A percentile compares a stretch with the other conserved stretches of the same genome.
Evolutionary conservation across 2,113 vertebrate species (phyloP).

Genomic region (Malurus elegans): DNA sequence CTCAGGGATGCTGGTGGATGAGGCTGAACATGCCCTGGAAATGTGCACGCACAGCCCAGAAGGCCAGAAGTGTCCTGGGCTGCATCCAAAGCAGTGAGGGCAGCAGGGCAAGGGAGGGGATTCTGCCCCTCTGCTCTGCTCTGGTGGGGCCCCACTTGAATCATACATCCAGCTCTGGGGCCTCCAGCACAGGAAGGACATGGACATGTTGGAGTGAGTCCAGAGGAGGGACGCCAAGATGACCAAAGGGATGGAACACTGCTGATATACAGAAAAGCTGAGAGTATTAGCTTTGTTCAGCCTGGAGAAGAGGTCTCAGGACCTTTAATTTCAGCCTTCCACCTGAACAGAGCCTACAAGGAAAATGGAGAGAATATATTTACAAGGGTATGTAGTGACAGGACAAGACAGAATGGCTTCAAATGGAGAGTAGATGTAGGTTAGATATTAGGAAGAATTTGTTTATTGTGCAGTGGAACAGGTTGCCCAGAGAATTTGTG

Average conservation of each 20-base stretch:
- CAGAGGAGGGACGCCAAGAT: neutral
- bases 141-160: neutral
- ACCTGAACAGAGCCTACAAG: fast-evolving
- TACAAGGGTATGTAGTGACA: neutral
- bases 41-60: neutral
- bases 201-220: neutral
- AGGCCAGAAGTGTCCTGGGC: neutral
- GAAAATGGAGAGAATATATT: neutral
- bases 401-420: neutral
- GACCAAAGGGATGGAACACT: neutral
- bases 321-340: neutral
- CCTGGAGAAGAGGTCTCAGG: neutral
- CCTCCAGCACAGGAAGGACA: neutral
- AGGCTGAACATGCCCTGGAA: neutral
- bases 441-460: neutral
- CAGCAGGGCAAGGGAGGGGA: neutral
- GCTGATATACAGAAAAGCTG: neutral
- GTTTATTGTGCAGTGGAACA: neutral
- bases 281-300: neutral
- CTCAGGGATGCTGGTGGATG: neutral
- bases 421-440: neutral
- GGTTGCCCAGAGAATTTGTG: neutral
- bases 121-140: neutral
- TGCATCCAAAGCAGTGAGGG: fast-evolving
- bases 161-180: neutral